Base-by-base conservation (phyloP, 2,797 vertebrate species). In the Tarsius wallacei region DNA sequence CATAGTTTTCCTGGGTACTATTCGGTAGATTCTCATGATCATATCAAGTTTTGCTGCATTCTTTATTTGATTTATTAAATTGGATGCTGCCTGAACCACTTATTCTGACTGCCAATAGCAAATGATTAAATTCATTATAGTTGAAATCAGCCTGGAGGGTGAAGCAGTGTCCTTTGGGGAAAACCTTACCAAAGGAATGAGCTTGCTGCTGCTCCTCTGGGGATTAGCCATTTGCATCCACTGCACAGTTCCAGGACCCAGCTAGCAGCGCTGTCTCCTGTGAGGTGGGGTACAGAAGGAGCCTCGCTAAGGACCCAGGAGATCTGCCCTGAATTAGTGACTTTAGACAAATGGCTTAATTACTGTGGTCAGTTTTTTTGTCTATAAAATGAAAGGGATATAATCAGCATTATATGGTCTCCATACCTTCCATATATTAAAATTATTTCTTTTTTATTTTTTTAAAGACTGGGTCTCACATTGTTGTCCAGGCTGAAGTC, bases 61-160 rank as follows among this genome's bases (percentile, higher is more conserved):
- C 77, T 84, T 93, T 73, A 66, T 80, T 84, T 93, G 82, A 91
- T 90, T 95, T 87, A 74, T 81, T 90, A 89, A 96, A 57, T 94
- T 63, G 95, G 3, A 66, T 90, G 51, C 63, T 91, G 28, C 74
- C 68, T 78, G 33, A 87, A 78, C 59, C 74, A 57, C 78, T 93
- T 96, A 55, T 81, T 33, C n/a, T 68, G 71, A 87, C 51, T 81
- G 61, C 66, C 76, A 26, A 53, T 80, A 94, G 70, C 96, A 96
- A 28, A 74, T 76, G 42, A 86, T 96, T 93, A 78, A 94, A 85
- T 91, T 83, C 70, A 88, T 70, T 73, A 36, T 14, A 91, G 57
- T 85, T 76, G 51, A 5, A 78, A 4, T 83, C 59, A 87, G 49
- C 86, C 36, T 12, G 61, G 76, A 78, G 71, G n/a, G n/a, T 91